These are phyloP conservation scores for Salminus brasiliensis DNA, from an alignment of 2,113 vertebrate genomes.

Conservation along the genomic window DNA sequence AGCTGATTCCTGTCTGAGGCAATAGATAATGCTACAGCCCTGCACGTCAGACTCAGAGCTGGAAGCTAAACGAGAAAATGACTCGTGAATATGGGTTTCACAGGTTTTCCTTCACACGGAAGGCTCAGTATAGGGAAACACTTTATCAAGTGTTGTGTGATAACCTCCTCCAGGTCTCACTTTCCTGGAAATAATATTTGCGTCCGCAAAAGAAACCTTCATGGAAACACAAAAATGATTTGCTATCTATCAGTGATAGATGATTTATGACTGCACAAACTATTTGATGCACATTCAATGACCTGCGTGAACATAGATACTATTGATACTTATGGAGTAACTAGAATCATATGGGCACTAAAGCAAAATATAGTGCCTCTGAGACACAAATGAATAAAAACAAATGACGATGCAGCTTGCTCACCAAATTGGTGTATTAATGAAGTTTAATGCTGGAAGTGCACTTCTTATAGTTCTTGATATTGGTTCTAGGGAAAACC, in stretches of 20 bases:
- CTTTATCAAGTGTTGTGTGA: neutral
- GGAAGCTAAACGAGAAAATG: neutral
- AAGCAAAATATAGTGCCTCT: no score
- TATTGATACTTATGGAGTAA: no score
- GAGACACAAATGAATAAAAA: no score
- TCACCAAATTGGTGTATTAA: no score
- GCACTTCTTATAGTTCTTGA: no score
- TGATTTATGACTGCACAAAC: neutral
- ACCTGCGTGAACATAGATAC: neutral
- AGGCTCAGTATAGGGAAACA: neutral
- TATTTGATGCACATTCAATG: neutral
- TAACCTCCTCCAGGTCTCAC: neutral
- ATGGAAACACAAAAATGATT: neutral
- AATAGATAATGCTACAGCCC: constrained; percentile 17
- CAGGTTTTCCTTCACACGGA: neutral
- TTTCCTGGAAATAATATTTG: neutral
- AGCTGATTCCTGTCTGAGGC: constrained; percentile 31
- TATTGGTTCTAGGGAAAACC: no score
- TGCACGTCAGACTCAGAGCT: neutral
- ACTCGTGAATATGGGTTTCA: neutral
- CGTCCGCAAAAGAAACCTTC: neutral
- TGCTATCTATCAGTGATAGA: neutral
- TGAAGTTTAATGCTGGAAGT: no score
- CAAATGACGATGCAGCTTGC: no score
- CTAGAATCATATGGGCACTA: no score